Conservation (phyloP, 2,797 vertebrate genomes). For the Pipistrellus pipistrellus region DNA sequence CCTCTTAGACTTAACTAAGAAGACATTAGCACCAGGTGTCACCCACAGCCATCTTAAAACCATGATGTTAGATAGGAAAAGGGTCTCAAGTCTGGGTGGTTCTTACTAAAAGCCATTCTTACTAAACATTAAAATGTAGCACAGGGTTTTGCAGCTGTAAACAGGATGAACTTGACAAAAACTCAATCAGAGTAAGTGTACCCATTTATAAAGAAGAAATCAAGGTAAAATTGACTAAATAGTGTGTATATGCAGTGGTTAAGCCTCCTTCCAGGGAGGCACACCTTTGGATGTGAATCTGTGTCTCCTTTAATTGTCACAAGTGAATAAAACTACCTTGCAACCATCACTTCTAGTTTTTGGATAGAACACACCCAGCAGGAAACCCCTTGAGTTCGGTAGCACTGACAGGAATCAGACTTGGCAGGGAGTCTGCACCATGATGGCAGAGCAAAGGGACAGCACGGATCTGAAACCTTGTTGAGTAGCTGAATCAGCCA, state of each 20-base stretch:
- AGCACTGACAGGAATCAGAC: background rate
- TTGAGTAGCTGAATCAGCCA: background rate
- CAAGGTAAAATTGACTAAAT: background rate
- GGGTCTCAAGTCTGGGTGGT: background rate
- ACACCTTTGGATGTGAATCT: background rate
- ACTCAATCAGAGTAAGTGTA: background rate
- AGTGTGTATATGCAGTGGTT: background rate
- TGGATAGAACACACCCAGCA: background rate
- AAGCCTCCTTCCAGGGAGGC: background rate
- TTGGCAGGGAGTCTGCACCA: background rate
- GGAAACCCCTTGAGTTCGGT: background rate
- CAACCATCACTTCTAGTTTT: background rate
- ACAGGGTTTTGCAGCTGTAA: background rate
- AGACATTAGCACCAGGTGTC: background rate
- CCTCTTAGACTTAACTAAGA: background rate
- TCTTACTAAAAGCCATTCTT: background rate
- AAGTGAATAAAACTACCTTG: background rate
- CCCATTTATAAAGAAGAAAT: background rate
- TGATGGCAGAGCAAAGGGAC: background rate
- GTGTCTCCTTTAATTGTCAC: background rate
- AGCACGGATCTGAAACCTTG: background rate
- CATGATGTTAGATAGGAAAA: background rate
- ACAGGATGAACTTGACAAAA: background rate
- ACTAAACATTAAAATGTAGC: background rate
- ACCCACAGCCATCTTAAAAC: background rate